Conservation (phyloP, 2,888 invertebrate genomes). For the Colostygia pectinataria region DNA sequence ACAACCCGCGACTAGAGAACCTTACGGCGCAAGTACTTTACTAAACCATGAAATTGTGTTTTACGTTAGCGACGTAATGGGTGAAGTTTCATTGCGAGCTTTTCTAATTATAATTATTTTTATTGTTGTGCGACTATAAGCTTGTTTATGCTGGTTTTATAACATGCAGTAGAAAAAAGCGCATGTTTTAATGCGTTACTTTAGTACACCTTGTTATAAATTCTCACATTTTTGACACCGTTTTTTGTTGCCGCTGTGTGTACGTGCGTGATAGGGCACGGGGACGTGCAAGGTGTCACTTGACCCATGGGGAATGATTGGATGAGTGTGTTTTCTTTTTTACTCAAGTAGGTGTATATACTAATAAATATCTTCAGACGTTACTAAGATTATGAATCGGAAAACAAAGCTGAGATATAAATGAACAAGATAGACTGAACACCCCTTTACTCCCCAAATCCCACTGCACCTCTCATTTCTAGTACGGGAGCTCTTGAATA, state of each 20-base stretch:
- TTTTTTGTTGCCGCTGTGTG: no score
- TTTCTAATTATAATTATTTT: slow-evolving; percentile 81
- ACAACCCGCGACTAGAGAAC: slow-evolving; percentile 19
- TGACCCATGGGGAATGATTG: no score
- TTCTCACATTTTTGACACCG: no score
- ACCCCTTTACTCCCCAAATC: background rate
- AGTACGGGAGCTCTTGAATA: slow-evolving; percentile 7
- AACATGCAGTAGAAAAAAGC: slow-evolving; percentile 44
- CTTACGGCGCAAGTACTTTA: slow-evolving; percentile 51
- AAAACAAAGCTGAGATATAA: no score
- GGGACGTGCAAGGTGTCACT: no score
- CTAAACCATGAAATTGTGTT: slow-evolving; percentile 69
- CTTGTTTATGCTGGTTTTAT: slow-evolving; percentile 55
- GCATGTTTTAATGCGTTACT: slow-evolving; percentile 1
- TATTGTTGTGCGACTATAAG: slow-evolving; percentile 76
- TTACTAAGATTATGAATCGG: no score
- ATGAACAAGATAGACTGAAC: no score
- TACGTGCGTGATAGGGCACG: no score
- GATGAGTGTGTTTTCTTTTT: no score
- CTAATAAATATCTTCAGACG: background rate
- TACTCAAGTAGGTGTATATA: no score
- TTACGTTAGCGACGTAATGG: slow-evolving; percentile 67
- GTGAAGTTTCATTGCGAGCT: slow-evolving; percentile 77
- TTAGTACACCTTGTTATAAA: no score
- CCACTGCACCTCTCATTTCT: background rate